Conservation (phyloP, 1,140 invertebrate genomes). For the Temnothorax curvispinosus region DNA sequence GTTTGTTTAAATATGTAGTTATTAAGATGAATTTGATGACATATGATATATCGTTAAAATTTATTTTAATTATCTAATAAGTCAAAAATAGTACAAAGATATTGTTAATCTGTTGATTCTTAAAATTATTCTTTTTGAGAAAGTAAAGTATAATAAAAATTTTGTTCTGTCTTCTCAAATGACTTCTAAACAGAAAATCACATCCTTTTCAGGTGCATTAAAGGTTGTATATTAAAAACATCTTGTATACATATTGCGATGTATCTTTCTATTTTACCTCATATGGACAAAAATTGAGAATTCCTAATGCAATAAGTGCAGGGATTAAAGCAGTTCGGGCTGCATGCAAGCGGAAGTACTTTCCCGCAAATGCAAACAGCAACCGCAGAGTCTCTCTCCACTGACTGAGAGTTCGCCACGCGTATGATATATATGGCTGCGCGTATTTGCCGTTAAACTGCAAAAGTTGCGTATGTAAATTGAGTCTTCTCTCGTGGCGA, state of each 20-base stretch:
- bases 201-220: neutral
- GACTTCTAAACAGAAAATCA: neutral
- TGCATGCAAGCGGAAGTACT: neutral
- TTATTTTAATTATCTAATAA: neutral
- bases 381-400: conserved; percentile 17
- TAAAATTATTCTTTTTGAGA: neutral
- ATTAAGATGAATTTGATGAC: neutral
- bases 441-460: conserved; percentile 75
- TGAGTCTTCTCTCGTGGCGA: conserved; percentile 60
- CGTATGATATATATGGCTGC: conserved; percentile 31
- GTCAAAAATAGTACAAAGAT: neutral
- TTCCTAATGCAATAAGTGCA: conserved; percentile 25
- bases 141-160: neutral
- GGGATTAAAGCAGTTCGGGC: neutral
- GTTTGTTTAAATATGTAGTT: neutral
- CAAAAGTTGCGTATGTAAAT: conserved; percentile 83
- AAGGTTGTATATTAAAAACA: neutral
- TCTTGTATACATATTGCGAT: too few relatives aligned
- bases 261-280: neutral
- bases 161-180: neutral
- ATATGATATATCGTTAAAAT: neutral
- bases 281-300: conserved; percentile 24
- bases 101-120: neutral
- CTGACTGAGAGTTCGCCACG: conserved; percentile 42
- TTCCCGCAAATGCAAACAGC: conserved; percentile 33